Conservation (phyloP, 92 coral and sea anemone genomes). For the Plumapathes pennacea region DNA sequence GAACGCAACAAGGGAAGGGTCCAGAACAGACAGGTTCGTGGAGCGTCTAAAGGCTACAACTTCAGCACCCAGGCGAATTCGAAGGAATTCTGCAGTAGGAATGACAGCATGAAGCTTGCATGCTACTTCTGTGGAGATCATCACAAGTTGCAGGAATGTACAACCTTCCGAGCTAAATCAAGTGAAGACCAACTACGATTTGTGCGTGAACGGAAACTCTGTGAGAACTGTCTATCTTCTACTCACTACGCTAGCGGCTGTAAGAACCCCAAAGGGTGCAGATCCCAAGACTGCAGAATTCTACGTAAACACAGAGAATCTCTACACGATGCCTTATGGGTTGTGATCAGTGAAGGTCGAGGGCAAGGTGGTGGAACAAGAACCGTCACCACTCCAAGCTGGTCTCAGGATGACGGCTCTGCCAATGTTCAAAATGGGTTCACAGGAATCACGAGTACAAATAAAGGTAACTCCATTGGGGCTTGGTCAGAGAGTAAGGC, state of each 20-base stretch:
- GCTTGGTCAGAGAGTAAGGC: conserved; percentile 27
- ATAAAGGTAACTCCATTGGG: conserved; percentile 5
- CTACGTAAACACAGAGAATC: conserved; percentile 42
- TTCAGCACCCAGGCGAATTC: not conserved
- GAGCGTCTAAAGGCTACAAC: not conserved
- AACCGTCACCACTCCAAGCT: not conserved
- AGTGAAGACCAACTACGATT: conserved; percentile 32
- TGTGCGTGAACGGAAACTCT: conserved; percentile 21
- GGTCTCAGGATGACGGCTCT: conserved; percentile 10
- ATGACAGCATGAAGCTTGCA: not conserved
- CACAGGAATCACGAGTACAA: not conserved
- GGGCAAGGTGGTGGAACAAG: conserved; percentile 4
- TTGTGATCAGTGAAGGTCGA: not conserved
- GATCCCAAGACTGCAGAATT: conserved; percentile 17
- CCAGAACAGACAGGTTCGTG: not conserved
- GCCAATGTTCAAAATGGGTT: conserved; percentile 15
- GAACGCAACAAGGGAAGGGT: conserved; percentile 26
- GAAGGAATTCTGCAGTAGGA: not conserved
- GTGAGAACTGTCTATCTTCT: conserved; percentile 46
- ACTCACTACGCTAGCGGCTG: conserved; percentile 43
- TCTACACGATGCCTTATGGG: conserved; percentile 29
- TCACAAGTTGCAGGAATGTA: conserved; percentile 34
- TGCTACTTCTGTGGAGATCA: conserved; percentile 21
- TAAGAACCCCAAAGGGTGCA: conserved; percentile 27
- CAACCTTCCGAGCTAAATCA: conserved; percentile 12